These are phyloP conservation scores for Hydrozoanthus gracilis DNA, from an alignment of 92 coral and sea anemone genomes.

Conservation along the genomic window DNA sequence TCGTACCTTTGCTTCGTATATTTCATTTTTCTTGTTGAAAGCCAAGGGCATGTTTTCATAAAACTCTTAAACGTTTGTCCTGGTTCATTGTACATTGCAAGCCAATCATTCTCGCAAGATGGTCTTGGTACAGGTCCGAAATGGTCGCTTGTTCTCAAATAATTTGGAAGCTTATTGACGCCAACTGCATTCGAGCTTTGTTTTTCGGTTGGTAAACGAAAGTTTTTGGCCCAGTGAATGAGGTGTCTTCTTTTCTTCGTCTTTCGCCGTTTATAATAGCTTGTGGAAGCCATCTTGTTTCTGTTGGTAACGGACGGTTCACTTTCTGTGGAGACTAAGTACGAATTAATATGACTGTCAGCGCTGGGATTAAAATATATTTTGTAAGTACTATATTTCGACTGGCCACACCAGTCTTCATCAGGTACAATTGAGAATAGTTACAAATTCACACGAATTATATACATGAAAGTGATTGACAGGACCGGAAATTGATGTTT, in stretches of 20 bases:
- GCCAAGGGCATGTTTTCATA: constrained; percentile 71
- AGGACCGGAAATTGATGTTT: no score
- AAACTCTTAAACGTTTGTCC: constrained; percentile 71
- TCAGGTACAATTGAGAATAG: no score
- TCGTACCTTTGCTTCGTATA: constrained; percentile 50
- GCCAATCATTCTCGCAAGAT: constrained; percentile 63
- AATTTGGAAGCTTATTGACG: constrained; percentile 17
- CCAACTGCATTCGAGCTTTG: constrained; percentile 67
- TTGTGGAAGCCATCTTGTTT: constrained; percentile 68
- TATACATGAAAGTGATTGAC: no score
- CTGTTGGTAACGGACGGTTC: constrained; percentile 1
- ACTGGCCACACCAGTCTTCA: no score
- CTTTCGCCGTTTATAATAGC: constrained; percentile 30
- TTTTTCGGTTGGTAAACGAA: constrained; percentile 60
- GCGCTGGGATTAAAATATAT: no score
- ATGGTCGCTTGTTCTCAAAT: constrained; percentile 40
- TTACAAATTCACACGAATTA: no score
- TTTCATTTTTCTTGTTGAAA: constrained; percentile 57
- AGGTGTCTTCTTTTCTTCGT: constrained; percentile 33
- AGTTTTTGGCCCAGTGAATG: constrained; percentile 63
- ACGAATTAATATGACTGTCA: not conserved
- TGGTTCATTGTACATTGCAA: constrained; percentile 70
- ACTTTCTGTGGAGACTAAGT: not conserved
- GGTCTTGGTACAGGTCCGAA: constrained; percentile 59
- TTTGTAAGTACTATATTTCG: no score